A percentile compares a stretch with the other conserved stretches of the same genome.
These are phyloP conservation scores for Urosaurus nigricauda DNA, from an alignment of 2,797 vertebrate genomes.

Conservation along the genomic window DNA sequence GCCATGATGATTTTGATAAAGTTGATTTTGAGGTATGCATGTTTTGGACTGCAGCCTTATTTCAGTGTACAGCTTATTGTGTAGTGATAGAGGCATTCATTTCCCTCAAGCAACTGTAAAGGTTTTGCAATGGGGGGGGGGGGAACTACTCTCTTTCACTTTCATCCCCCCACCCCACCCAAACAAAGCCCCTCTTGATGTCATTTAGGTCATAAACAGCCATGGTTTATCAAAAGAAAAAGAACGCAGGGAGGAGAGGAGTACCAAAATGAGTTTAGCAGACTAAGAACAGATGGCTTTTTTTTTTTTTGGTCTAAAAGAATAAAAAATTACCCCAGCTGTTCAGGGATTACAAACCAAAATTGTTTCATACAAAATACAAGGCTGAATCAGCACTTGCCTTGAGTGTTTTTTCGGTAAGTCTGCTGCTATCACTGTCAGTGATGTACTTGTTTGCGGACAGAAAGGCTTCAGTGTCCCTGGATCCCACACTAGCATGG, in stretches of 20 bases:
- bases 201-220: not conserved
- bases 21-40: not conserved
- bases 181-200: not conserved
- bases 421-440: not conserved
- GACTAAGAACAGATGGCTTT: not conserved
- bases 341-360: rapidly evolving
- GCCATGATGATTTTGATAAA: not conserved
- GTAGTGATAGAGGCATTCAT: not conserved
- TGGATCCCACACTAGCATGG: conserved; percentile 4
- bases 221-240: not conserved
- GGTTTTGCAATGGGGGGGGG: not conserved
- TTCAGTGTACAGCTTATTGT: not conserved
- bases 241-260: not conserved
- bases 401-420: not conserved
- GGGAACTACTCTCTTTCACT: no score
- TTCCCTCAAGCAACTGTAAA: not conserved
- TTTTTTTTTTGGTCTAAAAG: not conserved
- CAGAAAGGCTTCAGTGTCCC: conserved; percentile 24
- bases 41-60: not conserved
- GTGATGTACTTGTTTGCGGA: conserved; percentile 5
- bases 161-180: no score
- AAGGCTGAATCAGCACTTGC: conserved; percentile 5
- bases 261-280: not conserved
- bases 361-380: not conserved
- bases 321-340: not conserved